Evolutionary conservation across 2,113 vertebrate genomes (phyloP), one percentile per base, ranked within the genome.

Genomic region (Pollimyrus isidori): DNA sequence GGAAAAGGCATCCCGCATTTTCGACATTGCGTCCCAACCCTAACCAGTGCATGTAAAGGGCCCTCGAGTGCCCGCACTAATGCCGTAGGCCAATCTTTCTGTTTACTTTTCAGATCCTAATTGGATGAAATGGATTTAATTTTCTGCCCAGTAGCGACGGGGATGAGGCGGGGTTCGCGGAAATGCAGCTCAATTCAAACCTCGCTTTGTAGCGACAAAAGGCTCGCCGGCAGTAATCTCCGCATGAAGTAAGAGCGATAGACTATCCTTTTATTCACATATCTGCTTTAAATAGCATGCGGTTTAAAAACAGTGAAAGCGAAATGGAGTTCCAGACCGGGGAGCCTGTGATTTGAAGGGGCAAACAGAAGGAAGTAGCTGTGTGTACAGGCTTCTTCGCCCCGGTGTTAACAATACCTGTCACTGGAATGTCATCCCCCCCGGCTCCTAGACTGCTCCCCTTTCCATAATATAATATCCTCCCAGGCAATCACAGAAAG

Each of bases 1-100:
- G 30, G 17, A 39, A 53, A 53, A 56, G 23, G 50, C 85, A 56
- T 26, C 10, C 48, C 50, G 10, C 85, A 87, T 87, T 95, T 96
- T 96, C 96, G 95, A 95, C 95, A 96, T 97, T 96, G 96, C 95
- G 95, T 95, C 94, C 95, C 94, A 92, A 93, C 92, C 91, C 93
- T 94, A 21, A 30, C 45, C 52, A 19, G 87, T 85, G 69, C 87
- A 90, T 90, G 83, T 45, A 30, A 87, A 46, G 90, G 52, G 30
- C 84, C 39, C 88, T 88, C 53, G 30, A 73, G 56, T 26, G 50
- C 23, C 73, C 82, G 7, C 23, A 46, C 26, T 2, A 42, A 49
- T 86, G 48, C n/a, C 10, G 17, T n/a, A 86, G 46, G 48, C 17
- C 49, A 26, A 52, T 50, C 42, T 50, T 50, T 50, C 9, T 86